Evolutionary conservation across 1,140 invertebrate genomes (phyloP).

Genomic region (Solen grandis): DNA sequence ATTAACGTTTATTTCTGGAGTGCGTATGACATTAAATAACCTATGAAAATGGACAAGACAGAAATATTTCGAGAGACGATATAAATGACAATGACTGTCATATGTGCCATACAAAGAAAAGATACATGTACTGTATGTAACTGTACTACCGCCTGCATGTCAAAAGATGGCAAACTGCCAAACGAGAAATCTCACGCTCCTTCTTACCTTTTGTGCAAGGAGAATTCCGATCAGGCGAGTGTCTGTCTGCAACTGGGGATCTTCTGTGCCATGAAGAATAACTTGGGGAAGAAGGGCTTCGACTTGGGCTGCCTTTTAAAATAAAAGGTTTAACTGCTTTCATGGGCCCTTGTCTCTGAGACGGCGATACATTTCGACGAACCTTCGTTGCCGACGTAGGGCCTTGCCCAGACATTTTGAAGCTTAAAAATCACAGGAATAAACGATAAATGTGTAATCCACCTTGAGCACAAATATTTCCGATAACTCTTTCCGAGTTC

Average conservation of each 20-base stretch:
- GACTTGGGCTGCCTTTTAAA: conserved; percentile 33
- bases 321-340: conserved; percentile 50
- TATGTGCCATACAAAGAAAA: no score
- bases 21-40: no score
- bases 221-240: conserved; percentile 42
- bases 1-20: no score
- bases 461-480: conserved; percentile 12
- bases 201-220: no score
- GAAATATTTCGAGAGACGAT: no score
- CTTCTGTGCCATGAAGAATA: conserved; percentile 13
- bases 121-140: no score
- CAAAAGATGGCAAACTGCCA: no score
- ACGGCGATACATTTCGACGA: conserved; percentile 39
- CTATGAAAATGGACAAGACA: no score
- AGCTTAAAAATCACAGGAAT: conserved; percentile 6
- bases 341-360: conserved; percentile 41
- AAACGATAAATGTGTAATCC: conserved; percentile 27
- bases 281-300: conserved; percentile 32
- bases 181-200: no score
- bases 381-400: conserved; percentile 36
- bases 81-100: no score
- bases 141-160: no score
- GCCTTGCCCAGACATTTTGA: conserved; percentile 47
- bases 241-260: conserved; percentile 34
- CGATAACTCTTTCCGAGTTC: background rate